Conservation (phyloP, 2,113 vertebrate genomes). For the Urocynchramus pylzowi region DNA sequence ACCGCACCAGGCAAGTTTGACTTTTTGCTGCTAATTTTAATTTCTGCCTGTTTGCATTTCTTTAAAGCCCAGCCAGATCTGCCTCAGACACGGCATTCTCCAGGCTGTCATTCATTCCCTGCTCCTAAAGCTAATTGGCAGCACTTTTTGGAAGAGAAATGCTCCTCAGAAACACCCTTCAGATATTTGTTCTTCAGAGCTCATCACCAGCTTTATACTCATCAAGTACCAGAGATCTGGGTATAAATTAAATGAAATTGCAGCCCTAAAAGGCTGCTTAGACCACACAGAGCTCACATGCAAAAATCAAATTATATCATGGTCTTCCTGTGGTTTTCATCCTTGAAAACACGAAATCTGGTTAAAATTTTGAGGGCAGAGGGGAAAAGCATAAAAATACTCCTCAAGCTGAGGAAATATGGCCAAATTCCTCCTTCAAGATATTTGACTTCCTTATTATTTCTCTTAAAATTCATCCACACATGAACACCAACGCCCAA, state of each 20-base stretch:
- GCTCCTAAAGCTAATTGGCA: conserved; percentile 27
- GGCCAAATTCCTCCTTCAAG: fast-evolving
- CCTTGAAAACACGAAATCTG: neutral
- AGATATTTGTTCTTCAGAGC: neutral
- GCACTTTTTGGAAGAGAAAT: neutral
- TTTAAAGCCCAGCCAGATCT: neutral
- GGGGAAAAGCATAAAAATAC: neutral
- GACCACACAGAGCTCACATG: neutral
- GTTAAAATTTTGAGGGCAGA: neutral
- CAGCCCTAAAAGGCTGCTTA: neutral
- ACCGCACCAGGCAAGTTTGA: neutral
- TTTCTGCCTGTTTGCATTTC: conserved; percentile 30
- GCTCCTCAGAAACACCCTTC: neutral
- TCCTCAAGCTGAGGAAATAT: neutral
- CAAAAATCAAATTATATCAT: neutral
- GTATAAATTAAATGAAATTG: conserved; percentile 21
- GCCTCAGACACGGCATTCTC: neutral
- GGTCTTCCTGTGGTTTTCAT: neutral
- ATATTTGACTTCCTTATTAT: neutral
- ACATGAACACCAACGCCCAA: fast-evolving
- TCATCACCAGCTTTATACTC: neutral
- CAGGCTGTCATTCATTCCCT: neutral
- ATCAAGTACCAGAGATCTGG: neutral
- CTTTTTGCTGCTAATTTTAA: conserved; percentile 42
- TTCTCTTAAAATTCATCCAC: neutral